Conservation (phyloP, 1,140 invertebrate genomes). For the Drosophila bocki region DNA sequence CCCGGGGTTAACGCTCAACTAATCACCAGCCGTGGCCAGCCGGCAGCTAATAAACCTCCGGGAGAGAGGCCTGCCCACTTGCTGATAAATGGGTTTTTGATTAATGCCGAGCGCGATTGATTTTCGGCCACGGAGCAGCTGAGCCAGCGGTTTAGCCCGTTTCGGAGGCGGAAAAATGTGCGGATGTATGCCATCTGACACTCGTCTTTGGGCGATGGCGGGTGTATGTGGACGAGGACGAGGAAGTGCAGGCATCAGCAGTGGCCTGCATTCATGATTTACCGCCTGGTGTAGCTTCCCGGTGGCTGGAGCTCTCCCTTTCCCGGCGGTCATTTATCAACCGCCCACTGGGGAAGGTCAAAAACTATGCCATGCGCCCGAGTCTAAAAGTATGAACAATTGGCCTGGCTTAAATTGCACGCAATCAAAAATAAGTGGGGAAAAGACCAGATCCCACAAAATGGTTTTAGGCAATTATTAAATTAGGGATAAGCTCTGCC, state of each 20-base stretch:
- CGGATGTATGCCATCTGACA: slow-evolving; percentile 38
- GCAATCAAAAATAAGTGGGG: slow-evolving; percentile 48
- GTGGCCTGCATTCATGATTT: slow-evolving; percentile 44
- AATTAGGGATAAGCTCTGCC: slow-evolving; percentile 3
- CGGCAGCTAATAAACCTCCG: slow-evolving; percentile 35
- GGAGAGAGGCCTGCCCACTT: slow-evolving; percentile 37
- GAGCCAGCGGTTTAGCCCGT: slow-evolving; percentile 51
- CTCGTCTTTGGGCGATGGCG: slow-evolving; percentile 9
- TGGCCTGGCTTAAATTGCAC: slow-evolving; percentile 36
- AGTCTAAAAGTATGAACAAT: slow-evolving; percentile 46
- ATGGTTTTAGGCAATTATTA: not conserved
- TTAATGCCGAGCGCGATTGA: slow-evolving; percentile 74
- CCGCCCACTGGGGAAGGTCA: slow-evolving; percentile 26
- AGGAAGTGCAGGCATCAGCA: slow-evolving; percentile 61
- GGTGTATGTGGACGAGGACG: slow-evolving; percentile 9
- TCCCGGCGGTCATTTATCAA: slow-evolving; percentile 52
- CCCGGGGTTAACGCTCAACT: slow-evolving; percentile 78
- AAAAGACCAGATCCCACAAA: slow-evolving; percentile 1
- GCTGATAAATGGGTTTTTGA: slow-evolving; percentile 77
- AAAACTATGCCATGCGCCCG: slow-evolving; percentile 15
- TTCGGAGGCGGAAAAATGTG: slow-evolving; percentile 53
- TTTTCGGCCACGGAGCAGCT: slow-evolving; percentile 58
- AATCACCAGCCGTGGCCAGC: slow-evolving; percentile 64
- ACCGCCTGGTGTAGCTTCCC: slow-evolving; percentile 28
- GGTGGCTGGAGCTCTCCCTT: slow-evolving; percentile 17